These are phyloP conservation scores for Musca domestica DNA, from an alignment of 1,140 invertebrate genomes.

Conservation along the genomic window DNA sequence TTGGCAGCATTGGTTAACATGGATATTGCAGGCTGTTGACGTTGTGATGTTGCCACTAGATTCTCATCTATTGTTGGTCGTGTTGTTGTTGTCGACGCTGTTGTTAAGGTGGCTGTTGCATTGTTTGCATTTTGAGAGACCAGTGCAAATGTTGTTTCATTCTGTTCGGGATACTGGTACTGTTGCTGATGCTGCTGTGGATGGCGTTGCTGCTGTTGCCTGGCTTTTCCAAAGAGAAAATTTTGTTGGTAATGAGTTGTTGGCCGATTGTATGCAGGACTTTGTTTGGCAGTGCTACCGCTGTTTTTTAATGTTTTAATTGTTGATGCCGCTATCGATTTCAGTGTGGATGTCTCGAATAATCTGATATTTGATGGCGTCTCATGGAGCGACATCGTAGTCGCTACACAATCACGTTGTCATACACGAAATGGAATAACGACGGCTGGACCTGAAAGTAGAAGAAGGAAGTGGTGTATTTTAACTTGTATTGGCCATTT, in stretches of 20 bases:
- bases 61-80: slow-evolving; percentile 10
- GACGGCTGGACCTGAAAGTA: too few species aligned
- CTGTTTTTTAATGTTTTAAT: slow-evolving; percentile 4
- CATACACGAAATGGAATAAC: too few species aligned
- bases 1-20: slow-evolving; percentile 13
- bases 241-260: slow-evolving; percentile 6
- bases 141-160: slow-evolving; percentile 9
- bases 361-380: not conserved
- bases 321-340: slow-evolving; percentile 1
- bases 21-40: slow-evolving; percentile 7
- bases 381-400: not conserved
- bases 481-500: too few species aligned
- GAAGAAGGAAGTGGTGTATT: too few species aligned
- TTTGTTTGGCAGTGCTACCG: slow-evolving; percentile 14
- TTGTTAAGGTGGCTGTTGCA: slow-evolving; percentile 24
- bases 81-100: slow-evolving; percentile 36
- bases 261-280: not conserved
- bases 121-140: slow-evolving; percentile 1
- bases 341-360: not conserved
- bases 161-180: not conserved
- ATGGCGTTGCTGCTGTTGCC: slow-evolving; percentile 15
- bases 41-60: slow-evolving; percentile 25
- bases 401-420: not conserved
- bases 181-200: too few species aligned
- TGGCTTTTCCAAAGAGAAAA: not conserved